These are phyloP conservation scores for Mycalesis mineus DNA, from an alignment of 2,888 invertebrate genomes.

Conservation along the genomic window DNA sequence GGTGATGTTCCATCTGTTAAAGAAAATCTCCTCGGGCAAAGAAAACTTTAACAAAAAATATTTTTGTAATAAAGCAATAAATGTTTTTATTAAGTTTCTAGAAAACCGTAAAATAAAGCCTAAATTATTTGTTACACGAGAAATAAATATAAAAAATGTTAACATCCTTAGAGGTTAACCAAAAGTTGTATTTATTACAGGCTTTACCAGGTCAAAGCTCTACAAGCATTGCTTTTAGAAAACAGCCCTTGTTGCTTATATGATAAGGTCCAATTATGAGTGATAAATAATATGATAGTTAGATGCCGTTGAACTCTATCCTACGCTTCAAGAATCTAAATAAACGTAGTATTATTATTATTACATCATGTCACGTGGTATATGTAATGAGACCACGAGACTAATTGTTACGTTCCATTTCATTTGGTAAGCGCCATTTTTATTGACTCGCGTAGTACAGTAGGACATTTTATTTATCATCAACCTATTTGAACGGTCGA, in stretches of 20 bases:
- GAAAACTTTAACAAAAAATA: too few species aligned
- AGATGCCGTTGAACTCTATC: slow-evolving; percentile 38
- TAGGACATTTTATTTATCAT: too few species aligned
- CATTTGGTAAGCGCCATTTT: background rate
- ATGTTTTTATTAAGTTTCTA: background rate
- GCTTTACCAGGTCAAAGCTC: slow-evolving; percentile 18
- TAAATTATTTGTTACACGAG: background rate
- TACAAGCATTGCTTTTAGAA: background rate
- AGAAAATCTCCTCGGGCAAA: too few species aligned
- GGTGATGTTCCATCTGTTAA: too few species aligned
- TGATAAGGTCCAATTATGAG: slow-evolving; percentile 4
- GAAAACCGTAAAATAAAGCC: background rate
- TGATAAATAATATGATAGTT: slow-evolving; percentile 15
- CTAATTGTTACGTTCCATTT: background rate
- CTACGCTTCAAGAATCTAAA: slow-evolving; percentile 40
- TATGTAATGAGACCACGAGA: slow-evolving; percentile 4
- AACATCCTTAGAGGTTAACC: background rate
- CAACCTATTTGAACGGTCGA: too few species aligned
- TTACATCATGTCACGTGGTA: slow-evolving; percentile 15
- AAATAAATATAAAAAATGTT: background rate
- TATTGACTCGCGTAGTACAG: too few species aligned
- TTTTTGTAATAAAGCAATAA: too few species aligned
- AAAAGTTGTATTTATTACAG: slow-evolving; percentile 4
- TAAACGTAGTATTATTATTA: slow-evolving; percentile 23
- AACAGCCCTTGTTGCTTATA: background rate